Percentiles rank a stretch among this genome's conserved stretches.
Conservation (phyloP, 2,888 invertebrate genomes). For the Synergus itoensis region DNA sequence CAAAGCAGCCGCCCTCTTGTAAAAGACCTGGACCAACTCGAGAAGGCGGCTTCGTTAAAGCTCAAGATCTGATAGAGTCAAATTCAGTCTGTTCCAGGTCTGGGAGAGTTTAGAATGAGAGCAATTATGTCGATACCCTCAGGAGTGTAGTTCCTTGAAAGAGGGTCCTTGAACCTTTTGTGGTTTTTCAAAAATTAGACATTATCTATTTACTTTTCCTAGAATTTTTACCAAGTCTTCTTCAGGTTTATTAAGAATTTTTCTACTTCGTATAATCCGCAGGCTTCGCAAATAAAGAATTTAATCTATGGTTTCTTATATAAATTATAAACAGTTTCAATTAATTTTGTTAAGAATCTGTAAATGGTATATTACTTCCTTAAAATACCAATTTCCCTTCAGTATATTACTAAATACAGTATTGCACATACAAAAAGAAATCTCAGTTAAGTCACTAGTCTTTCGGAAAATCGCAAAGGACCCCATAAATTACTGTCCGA, state of each 20-base stretch:
- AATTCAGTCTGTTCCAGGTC: slow-evolving; percentile 46
- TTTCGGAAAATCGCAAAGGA: slow-evolving; percentile 45
- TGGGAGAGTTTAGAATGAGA: not conserved
- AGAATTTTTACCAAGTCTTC: not conserved
- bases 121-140: not conserved
- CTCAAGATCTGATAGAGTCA: slow-evolving; percentile 50
- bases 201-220: not conserved
- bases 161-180: not conserved
- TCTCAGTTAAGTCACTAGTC: not conserved
- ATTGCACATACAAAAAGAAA: not conserved
- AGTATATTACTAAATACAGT: not conserved
- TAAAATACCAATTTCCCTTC: too few species aligned
- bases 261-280: not conserved
- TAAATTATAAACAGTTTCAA: not conserved
- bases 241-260: not conserved
- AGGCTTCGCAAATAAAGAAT: not conserved
- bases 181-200: not conserved
- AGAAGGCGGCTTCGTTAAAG: slow-evolving; percentile 59
- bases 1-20: slow-evolving; percentile 71
- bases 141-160: not conserved
- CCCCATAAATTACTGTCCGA: slow-evolving; percentile 59
- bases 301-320: not conserved
- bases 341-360: too few species aligned
- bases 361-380: too few species aligned
- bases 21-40: slow-evolving; percentile 48